Evolutionary conservation across 30 jellyfish, hydroid and myxozoan genomes (phyloP).

Genomic region (Hydractinia echinata): DNA sequence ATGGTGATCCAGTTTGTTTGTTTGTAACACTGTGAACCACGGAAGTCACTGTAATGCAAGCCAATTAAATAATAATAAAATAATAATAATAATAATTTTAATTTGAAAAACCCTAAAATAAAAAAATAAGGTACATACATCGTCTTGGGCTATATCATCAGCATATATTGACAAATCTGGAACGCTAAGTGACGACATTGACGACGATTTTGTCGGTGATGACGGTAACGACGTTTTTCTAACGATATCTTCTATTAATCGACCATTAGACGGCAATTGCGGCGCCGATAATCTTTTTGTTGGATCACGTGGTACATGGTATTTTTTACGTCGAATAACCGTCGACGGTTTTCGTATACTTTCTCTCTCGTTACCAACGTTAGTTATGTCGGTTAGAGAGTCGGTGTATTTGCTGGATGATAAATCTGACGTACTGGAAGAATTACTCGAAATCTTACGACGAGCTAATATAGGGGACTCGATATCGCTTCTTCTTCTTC

Average conservation of each 20-base stretch:
- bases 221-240: constrained; percentile 4
- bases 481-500: not conserved
- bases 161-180: not conserved
- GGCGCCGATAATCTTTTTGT: constrained; percentile 25
- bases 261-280: not conserved
- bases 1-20: no score
- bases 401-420: constrained; percentile 15
- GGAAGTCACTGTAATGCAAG: no score
- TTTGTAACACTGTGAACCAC: no score
- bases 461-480: not conserved
- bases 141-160: no score
- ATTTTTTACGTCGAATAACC: not conserved
- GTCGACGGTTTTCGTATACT: not conserved
- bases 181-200: constrained; percentile 13
- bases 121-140: no score
- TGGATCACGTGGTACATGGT: constrained; percentile 22
- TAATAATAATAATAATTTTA: no score
- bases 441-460: not conserved
- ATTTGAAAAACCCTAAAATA: no score
- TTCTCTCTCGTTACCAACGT: not conserved
- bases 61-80: no score
- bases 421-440: not conserved
- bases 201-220: constrained; percentile 10
- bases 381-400: constrained; percentile 14
- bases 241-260: not conserved